Conservation (phyloP, 2,113 vertebrate genomes). For the Pedetes capensis region DNA sequence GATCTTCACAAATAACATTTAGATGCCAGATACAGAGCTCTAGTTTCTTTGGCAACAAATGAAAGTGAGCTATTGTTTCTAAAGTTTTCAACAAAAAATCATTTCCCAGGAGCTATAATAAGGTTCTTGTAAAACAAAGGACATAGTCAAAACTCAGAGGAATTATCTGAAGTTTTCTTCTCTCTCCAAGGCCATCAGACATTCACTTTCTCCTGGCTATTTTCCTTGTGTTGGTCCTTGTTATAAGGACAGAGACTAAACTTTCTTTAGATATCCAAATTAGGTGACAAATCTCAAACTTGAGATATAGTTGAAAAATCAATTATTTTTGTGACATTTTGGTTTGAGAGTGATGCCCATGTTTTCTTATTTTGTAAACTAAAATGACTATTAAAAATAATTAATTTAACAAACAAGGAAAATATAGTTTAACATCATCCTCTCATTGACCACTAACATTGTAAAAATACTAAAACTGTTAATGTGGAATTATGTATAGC, state of each 20-base stretch:
- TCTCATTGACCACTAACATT: neutral
- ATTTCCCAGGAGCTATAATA: conserved; percentile 1
- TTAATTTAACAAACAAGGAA: neutral
- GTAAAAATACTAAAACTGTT: neutral
- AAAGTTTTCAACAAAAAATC: conserved; percentile 36
- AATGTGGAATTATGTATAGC: neutral
- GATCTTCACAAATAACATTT: neutral
- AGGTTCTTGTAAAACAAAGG: conserved; percentile 13
- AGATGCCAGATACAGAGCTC: neutral
- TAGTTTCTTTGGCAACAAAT: neutral
- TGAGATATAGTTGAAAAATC: neutral
- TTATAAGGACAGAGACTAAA: neutral
- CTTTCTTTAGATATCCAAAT: neutral
- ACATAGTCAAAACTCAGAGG: neutral
- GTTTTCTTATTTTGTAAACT: neutral
- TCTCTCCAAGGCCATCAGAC: neutral
- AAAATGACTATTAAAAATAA: neutral
- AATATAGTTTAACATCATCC: neutral
- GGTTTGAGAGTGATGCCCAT: neutral
- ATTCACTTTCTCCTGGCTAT: neutral
- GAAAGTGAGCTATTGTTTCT: neutral
- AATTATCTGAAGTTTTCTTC: neutral
- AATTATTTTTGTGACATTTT: neutral
- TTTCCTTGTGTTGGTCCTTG: neutral
- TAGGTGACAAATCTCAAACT: conserved; percentile 8